These are phyloP conservation scores for Dioctria rufipes DNA, from an alignment of 2,888 invertebrate genomes.

Conservation along the genomic window DNA sequence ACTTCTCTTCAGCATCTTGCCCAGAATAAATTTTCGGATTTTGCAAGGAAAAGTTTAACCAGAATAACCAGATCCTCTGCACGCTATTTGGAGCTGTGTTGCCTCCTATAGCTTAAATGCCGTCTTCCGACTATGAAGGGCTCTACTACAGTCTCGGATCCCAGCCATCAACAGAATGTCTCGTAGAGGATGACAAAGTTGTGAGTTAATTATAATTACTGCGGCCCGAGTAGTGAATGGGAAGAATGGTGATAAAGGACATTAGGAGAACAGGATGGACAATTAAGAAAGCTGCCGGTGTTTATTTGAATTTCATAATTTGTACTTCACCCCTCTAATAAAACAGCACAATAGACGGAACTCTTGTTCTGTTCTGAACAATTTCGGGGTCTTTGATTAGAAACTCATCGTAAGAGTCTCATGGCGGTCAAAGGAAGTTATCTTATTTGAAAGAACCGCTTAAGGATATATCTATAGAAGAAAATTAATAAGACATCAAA, in stretches of 20 bases:
- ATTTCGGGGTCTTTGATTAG: neutral
- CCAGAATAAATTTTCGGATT: conserved; percentile 19
- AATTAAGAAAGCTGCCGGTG: neutral
- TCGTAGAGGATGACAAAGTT: neutral
- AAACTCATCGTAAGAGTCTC: neutral
- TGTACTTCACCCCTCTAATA: neutral
- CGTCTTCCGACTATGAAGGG: neutral
- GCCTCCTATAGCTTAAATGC: neutral
- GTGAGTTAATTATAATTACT: neutral
- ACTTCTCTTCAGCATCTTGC: conserved; percentile 18
- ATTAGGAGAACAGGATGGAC: neutral
- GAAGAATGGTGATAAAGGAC: neutral
- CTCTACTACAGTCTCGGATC: neutral
- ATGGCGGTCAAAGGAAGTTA: neutral
- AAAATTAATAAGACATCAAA: conserved; percentile 20
- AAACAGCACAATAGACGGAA: neutral
- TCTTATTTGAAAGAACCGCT: neutral
- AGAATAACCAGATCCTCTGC: conserved; percentile 1
- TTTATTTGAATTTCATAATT: neutral
- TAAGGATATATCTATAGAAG: neutral
- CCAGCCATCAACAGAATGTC: too few species aligned
- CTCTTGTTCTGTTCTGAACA: neutral
- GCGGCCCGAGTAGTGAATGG: neutral
- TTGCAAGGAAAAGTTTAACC: neutral
- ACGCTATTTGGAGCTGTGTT: neutral